Evolutionary conservation across 2,888 invertebrate species (phyloP).

Genomic region (Zele albiditarsus): DNA sequence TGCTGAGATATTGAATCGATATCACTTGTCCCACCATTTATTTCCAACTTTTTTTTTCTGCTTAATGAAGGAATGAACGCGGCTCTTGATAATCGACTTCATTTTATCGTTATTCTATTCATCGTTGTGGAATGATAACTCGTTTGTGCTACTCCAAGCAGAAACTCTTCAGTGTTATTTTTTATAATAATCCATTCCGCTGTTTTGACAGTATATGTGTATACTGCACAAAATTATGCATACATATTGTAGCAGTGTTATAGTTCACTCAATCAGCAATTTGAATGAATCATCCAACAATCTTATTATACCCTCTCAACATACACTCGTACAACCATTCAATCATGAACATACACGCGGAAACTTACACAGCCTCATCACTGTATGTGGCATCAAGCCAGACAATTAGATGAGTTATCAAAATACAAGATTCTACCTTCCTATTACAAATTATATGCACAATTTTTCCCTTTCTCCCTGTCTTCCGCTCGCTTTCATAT

Average conservation of each 20-base stretch:
- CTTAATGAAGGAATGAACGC: conserved; percentile 14
- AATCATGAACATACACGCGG: background rate
- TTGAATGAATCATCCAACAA: conserved; percentile 34
- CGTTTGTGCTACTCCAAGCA: conserved; percentile 33
- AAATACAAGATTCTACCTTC: background rate
- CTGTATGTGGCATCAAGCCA: conserved; percentile 27
- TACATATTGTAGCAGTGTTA: background rate
- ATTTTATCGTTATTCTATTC: conserved; percentile 18
- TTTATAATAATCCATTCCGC: conserved; percentile 14
- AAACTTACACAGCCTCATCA: conserved; percentile 11
- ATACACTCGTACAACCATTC: background rate
- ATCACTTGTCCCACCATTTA: conserved; percentile 36
- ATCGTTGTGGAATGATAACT: conserved; percentile 40
- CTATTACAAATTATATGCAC: background rate
- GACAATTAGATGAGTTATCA: conserved; percentile 28
- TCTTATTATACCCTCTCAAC: conserved; percentile 18
- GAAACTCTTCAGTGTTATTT: conserved; percentile 20
- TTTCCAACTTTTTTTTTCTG: conserved; percentile 7
- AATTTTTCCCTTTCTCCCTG: background rate
- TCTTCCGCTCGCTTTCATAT: no score
- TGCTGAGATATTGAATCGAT: conserved; percentile 23
- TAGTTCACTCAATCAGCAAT: conserved; percentile 6
- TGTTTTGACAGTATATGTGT: background rate
- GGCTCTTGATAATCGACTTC: conserved; percentile 20
- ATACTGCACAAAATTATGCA: background rate